phyloP scores from a whole-genome alignment of 2,888 invertebrate species.

The Drosophila acutilabella region DNA sequence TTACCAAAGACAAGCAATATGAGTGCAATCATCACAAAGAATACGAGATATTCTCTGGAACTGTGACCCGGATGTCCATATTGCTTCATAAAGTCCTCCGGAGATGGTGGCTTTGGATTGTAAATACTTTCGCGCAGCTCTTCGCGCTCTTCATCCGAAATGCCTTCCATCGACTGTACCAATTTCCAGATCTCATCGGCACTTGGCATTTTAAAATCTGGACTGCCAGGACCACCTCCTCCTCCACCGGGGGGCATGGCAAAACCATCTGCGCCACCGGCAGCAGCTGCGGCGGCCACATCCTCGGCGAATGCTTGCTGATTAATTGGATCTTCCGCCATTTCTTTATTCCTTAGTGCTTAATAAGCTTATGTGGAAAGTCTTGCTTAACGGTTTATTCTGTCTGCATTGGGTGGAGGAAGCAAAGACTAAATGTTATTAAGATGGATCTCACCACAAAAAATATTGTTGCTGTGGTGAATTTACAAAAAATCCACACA shows the following conservation, averaged over 20 bases:
- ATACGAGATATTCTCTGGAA: conserved; percentile 81
- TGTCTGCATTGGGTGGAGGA: conserved; percentile 46
- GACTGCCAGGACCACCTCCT: conserved; percentile 61
- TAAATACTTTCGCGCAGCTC: conserved; percentile 86
- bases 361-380: conserved; percentile 18
- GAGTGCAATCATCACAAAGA: conserved; percentile 84
- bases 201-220: conserved; percentile 86
- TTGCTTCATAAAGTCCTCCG: conserved; percentile 76
- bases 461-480: too few species aligned
- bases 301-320: conserved; percentile 80
- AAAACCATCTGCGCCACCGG: conserved; percentile 68
- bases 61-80: conserved; percentile 62
- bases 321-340: conserved; percentile 82
- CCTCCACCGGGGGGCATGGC: conserved; percentile 43
- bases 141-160: conserved; percentile 88
- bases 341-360: conserved; percentile 27
- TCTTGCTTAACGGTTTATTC: conserved; percentile 53
- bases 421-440: conserved; percentile 10
- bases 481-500: too few species aligned
- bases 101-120: conserved; percentile 84
- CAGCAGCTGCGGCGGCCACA: conserved; percentile 77
- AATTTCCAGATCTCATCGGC: conserved; percentile 87
- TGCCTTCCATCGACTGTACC: conserved; percentile 86
- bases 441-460: conserved; percentile 1
- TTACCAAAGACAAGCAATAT: conserved; percentile 84